Evolutionary conservation across 2,888 invertebrate genomes (phyloP), one percentile per base, ranked within the genome.

Genomic region (Lasioglossum villosulum): DNA sequence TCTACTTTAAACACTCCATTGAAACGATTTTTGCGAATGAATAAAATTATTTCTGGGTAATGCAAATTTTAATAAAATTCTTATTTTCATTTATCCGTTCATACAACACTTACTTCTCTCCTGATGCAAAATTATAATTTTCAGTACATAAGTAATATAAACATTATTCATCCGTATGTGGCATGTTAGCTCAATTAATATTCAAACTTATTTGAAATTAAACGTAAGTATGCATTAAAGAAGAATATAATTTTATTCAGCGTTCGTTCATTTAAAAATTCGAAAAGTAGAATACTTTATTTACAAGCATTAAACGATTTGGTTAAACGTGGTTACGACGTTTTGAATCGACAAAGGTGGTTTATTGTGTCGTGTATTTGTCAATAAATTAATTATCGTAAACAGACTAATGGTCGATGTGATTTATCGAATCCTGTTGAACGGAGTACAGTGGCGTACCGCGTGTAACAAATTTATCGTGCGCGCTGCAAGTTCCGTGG

Each of bases 401-500:
- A 30, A 63, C 16, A 16, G 63, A 63, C 30, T 30, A 63, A 30
- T 30, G 30, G 30, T 19, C 63, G 63, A 30, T 63, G 63, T 16
- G 56, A 45, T 81, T 56, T 30, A 66, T 27, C 45, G 42, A 45
- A 45, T 77, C n/a, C n/a, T 16, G 66, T 39, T 39, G 37, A 70
- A 39, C 37, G 66, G 37, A 6, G 5, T 37, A 10, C 19, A 0
- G 48, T 10, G n/a, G 48, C 10, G 16, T 16, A 30, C 19, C 30
- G 52, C 23, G 48, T 16, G 52, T 70, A 30, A 71, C 74, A 23
- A 82, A 75, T 75, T 75, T 78, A 82, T 78, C 14, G 42, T 45
- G 52, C 63, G 52, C 63, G 23, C 48, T 23, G 75, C 37, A 75
- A 34, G 45, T 52, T 73, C 52, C 42, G 68, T 56, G 48, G 66